These are phyloP conservation scores for Sminthurides aquaticus DNA, from an alignment of 2,888 invertebrate species.

Conservation along the genomic window DNA sequence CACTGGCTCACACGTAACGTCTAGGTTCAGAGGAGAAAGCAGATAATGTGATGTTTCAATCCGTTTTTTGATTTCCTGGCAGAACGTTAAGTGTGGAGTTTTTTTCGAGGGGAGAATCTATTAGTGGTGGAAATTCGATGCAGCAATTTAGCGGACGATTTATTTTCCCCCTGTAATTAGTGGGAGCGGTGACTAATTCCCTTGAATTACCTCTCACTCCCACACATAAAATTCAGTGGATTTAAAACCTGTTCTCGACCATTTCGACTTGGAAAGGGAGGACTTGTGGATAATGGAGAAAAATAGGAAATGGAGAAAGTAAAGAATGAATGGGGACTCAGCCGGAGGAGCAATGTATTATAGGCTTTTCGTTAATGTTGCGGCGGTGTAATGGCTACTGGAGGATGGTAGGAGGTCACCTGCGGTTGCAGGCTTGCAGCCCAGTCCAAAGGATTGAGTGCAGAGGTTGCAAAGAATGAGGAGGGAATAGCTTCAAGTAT, in stretches of 20 bases:
- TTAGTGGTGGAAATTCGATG: neutral
- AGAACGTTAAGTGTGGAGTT: neutral
- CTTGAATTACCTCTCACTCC: neutral
- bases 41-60: neutral
- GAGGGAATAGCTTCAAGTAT: neutral
- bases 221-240: neutral
- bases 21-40: no score
- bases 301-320: neutral
- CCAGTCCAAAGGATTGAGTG: neutral
- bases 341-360: no score
- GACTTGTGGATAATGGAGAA: neutral
- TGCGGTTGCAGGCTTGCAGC: neutral
- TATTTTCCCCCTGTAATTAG: neutral
- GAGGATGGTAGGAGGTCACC: neutral
- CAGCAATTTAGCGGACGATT: neutral
- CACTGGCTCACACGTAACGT: no score
- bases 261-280: neutral
- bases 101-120: neutral
- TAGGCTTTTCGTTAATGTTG: no score
- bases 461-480: neutral
- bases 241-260: neutral
- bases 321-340: no score
- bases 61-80: neutral
- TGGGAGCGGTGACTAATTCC: conserved; percentile 2
- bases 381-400: no score